phyloP scores from a whole-genome alignment of 2,113 vertebrate genomes.

The Triplophysa dalaica region DNA sequence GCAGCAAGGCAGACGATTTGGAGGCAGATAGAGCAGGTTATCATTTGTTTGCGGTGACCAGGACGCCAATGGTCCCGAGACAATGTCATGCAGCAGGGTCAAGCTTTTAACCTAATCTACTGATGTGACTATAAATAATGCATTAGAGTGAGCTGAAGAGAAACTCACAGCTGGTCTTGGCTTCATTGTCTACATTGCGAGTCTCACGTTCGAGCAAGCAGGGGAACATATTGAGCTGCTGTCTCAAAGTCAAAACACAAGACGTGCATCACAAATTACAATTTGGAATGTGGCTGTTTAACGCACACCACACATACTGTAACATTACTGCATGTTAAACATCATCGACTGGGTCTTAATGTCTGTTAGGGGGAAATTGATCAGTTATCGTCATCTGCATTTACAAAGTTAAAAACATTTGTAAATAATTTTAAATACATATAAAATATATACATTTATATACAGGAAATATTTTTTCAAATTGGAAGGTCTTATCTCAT shows the following conservation, averaged over 20 bases:
- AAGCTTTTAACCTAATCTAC: constrained; percentile 45
- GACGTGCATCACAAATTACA: constrained; percentile 1
- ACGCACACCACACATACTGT: neutral
- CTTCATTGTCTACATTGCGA: constrained; percentile 37
- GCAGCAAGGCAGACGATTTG: neutral
- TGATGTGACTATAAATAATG: constrained; percentile 59
- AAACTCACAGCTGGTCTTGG: constrained; percentile 48
- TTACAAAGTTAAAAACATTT: neutral
- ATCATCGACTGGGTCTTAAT: constrained; percentile 11
- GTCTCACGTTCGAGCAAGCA: constrained; percentile 30
- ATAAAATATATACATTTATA: too few relatives aligned
- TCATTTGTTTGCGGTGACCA: constrained; percentile 32
- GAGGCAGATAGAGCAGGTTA: neutral
- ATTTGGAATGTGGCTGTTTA: neutral
- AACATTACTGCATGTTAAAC: constrained; percentile 6
- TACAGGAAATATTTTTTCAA: neutral
- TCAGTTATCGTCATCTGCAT: neutral
- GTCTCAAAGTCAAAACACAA: constrained; percentile 41
- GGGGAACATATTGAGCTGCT: constrained; percentile 38
- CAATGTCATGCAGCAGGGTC: constrained; percentile 30
- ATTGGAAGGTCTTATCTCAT: neutral
- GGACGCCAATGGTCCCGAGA: constrained; percentile 1
- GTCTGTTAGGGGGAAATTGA: neutral
- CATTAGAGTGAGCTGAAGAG: constrained; percentile 45
- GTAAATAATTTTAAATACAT: too few relatives aligned